Conservation (phyloP, 2,888 invertebrate genomes). For the Torymus texanus region DNA sequence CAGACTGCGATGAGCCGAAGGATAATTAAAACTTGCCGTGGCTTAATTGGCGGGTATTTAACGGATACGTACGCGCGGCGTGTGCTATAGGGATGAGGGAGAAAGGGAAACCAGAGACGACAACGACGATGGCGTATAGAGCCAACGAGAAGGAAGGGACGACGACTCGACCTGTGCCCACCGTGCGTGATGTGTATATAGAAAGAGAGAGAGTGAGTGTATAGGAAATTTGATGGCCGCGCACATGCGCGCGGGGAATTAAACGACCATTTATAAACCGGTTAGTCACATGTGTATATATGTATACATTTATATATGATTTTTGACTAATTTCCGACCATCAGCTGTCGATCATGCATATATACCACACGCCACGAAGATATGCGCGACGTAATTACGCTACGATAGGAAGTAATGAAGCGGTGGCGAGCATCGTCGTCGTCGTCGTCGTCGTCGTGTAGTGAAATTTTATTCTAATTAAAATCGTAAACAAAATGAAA, state of each 20-base stretch:
- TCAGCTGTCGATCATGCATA: neutral
- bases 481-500: too few relatives aligned
- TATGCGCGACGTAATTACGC: neutral
- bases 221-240: slow-evolving; percentile 20
- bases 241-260: neutral
- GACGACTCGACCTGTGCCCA: too few relatives aligned
- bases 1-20: slow-evolving; percentile 41
- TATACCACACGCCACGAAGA: neutral
- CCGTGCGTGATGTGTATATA: too few relatives aligned
- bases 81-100: neutral
- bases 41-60: slow-evolving; percentile 53
- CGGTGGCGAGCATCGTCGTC: too few relatives aligned
- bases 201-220: neutral
- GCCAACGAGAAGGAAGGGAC: too few relatives aligned
- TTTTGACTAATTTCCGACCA: slow-evolving; percentile 14
- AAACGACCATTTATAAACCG: slow-evolving; percentile 29
- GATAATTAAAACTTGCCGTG: slow-evolving; percentile 54
- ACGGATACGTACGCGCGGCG: slow-evolving; percentile 13
- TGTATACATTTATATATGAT: neutral
- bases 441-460: too few relatives aligned
- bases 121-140: too few relatives aligned
- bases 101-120: neutral
- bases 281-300: neutral
- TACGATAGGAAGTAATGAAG: neutral
- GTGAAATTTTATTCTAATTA: too few relatives aligned